Evolutionary conservation across 2,113 vertebrate species (phyloP).

Genomic region (Oncorhynchus tshawytscha): DNA sequence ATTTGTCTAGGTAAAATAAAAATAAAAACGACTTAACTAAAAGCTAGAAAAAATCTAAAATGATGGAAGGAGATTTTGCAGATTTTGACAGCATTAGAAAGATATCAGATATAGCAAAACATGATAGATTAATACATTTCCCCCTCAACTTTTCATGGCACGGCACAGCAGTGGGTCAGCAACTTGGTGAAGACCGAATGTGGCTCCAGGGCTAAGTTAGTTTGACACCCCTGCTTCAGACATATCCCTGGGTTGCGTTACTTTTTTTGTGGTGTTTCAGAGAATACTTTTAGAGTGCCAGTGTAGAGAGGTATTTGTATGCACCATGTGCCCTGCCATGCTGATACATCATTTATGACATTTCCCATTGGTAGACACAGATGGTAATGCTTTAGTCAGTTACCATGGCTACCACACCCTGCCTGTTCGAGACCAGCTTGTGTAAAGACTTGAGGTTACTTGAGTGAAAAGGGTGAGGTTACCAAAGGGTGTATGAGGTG

Average conservation of each 20-base stretch:
- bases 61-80: too few relatives aligned
- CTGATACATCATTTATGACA: slow-evolving; percentile 56
- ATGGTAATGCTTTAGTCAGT: slow-evolving; percentile 61
- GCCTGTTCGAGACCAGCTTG: slow-evolving; percentile 53
- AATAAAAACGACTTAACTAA: too few relatives aligned
- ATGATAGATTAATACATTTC: neutral
- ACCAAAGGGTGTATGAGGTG: neutral
- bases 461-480: slow-evolving; percentile 48
- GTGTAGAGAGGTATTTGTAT: slow-evolving; percentile 20
- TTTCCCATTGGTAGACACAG: slow-evolving; percentile 58
- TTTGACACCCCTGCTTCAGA: too few relatives aligned
- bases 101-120: neutral
- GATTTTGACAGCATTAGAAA: too few relatives aligned
- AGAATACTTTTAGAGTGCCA: neutral
- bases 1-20: too few relatives aligned
- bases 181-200: too few relatives aligned
- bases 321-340: slow-evolving; percentile 31
- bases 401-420: slow-evolving; percentile 71
- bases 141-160: neutral
- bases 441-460: slow-evolving; percentile 32
- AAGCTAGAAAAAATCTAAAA: too few relatives aligned
- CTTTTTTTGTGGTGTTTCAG: neutral
- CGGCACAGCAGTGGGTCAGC: too few relatives aligned
- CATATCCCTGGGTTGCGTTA: neutral
- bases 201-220: too few relatives aligned